Percentiles rank a stretch among this genome's conserved stretches.
These are phyloP conservation scores for Branchinecta lindahli DNA, from an alignment of 1,140 invertebrate genomes.

Conservation along the genomic window DNA sequence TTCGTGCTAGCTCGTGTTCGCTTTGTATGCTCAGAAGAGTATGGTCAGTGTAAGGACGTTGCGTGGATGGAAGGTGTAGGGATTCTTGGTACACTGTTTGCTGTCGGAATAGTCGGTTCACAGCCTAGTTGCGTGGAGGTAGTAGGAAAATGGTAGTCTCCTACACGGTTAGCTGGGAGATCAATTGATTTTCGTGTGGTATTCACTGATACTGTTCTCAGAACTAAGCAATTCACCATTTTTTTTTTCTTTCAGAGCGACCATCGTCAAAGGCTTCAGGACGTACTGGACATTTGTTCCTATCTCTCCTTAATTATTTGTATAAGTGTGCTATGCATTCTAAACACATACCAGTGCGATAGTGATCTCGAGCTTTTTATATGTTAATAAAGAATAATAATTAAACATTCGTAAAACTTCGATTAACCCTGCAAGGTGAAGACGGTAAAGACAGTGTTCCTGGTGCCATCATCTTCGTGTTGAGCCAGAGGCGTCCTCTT, in stretches of 20 bases:
- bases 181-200: not conserved
- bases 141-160: not conserved
- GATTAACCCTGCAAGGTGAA: not conserved
- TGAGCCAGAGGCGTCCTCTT: not conserved
- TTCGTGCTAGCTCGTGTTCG: too few species aligned
- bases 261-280: not conserved
- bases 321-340: too few species aligned
- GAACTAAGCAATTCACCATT: not conserved
- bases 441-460: not conserved
- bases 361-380: too few species aligned
- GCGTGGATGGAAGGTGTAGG: too few species aligned
- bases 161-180: not conserved
- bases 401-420: too few species aligned
- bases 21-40: too few species aligned
- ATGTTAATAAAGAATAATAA: too few species aligned
- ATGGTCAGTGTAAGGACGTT: too few species aligned
- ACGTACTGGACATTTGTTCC: not conserved
- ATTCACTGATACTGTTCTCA: not conserved
- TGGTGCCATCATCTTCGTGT: not conserved
- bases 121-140: not conserved
- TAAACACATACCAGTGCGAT: too few species aligned
- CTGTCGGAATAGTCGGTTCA: too few species aligned
- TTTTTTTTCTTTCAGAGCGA: constrained; percentile 4
- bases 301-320: not conserved
- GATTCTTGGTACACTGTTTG: not conserved